These are phyloP conservation scores for Calidris pygmaea DNA, from an alignment of 2,113 vertebrate genomes.

Conservation along the genomic window DNA sequence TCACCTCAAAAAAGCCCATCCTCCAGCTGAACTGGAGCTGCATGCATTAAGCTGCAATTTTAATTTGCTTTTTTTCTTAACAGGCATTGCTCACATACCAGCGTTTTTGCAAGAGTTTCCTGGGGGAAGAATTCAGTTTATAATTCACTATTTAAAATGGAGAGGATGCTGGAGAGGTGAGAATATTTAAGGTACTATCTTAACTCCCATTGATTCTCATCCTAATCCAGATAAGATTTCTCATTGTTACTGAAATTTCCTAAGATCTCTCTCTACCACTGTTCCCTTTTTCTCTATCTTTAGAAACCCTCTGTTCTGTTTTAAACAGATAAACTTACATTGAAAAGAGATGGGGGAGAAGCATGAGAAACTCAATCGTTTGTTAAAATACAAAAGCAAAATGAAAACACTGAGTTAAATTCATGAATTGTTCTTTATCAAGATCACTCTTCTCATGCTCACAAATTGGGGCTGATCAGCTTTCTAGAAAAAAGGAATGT, in stretches of 20 bases:
- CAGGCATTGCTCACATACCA: background rate
- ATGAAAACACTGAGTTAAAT: background rate
- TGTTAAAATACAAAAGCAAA: background rate
- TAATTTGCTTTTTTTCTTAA: background rate
- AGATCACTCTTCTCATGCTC: background rate
- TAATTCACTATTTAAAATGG: background rate
- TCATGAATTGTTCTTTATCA: background rate
- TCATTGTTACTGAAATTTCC: background rate
- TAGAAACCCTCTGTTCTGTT: background rate
- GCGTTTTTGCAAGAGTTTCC: background rate
- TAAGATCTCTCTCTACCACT: background rate
- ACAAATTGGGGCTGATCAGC: background rate
- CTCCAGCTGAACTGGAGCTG: background rate
- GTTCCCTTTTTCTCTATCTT: background rate
- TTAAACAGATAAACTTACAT: background rate
- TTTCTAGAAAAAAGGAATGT: background rate
- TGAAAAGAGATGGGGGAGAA: background rate
- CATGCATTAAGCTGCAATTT: background rate
- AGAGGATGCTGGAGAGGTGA: background rate
- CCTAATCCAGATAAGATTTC: background rate
- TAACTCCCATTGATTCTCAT: background rate
- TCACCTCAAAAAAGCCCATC: background rate
- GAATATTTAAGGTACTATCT: background rate
- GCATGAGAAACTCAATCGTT: background rate
- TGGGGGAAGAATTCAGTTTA: background rate